Evolutionary conservation across 2,888 invertebrate genomes (phyloP).

Genomic region (Limnephilus marmoratus): DNA sequence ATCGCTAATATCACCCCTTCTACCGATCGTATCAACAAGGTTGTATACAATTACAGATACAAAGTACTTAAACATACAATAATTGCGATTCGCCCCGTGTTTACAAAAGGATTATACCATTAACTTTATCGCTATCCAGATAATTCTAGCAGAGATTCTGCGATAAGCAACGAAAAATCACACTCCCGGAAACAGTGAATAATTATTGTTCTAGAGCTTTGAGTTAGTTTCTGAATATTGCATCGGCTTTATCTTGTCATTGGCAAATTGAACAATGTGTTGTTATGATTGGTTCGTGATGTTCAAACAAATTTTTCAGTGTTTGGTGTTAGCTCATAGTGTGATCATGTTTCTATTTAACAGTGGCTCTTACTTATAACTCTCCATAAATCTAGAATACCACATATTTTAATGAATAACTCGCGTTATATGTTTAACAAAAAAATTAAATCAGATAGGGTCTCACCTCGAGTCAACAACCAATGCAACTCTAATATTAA

Average conservation of each 20-base stretch:
- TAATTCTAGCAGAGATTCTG: not conserved
- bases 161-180: not conserved
- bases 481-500: not conserved
- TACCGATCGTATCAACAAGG: constrained; percentile 2
- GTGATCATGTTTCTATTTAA: not conserved
- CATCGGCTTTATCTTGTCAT: not conserved
- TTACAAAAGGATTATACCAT: not conserved
- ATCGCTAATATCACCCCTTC: not conserved
- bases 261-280: not conserved
- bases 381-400: not conserved
- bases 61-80: not conserved
- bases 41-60: not conserved
- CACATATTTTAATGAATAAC: not conserved
- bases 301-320: not conserved
- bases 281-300: not conserved
- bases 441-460: not conserved
- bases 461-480: not conserved
- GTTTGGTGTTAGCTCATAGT: not conserved
- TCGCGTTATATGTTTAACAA: not conserved
- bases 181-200: not conserved
- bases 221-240: not conserved
- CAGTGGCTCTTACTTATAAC: not conserved
- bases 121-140: not conserved
- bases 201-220: not conserved
- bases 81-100: constrained; percentile 2